These are phyloP conservation scores for Phaenicophaeus curvirostris DNA, from an alignment of 2,797 vertebrate genomes.

Conservation along the genomic window DNA sequence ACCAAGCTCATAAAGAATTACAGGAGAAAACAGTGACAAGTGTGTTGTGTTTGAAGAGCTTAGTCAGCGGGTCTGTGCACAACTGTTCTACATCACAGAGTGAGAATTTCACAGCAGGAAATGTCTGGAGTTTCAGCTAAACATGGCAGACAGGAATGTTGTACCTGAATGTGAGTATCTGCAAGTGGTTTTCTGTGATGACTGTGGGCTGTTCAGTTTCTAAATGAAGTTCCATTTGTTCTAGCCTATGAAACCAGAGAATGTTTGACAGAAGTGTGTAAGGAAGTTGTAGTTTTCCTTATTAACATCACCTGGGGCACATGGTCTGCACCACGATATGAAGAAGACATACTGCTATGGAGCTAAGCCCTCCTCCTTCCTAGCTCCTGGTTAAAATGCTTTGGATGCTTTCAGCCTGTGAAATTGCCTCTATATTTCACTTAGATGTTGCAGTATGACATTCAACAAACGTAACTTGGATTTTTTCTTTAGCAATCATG, in stretches of 20 bases:
- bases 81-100: neutral
- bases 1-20: neutral
- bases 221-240: neutral
- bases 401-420: neutral
- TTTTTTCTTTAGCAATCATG: neutral
- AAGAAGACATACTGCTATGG: neutral
- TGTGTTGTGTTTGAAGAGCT: neutral
- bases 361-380: neutral
- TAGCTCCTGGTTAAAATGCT: neutral
- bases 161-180: neutral
- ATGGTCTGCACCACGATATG: rapidly evolving
- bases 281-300: neutral
- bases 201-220: neutral
- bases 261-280: neutral
- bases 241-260: neutral
- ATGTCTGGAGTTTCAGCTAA: neutral
- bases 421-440: neutral
- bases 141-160: neutral
- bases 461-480: neutral
- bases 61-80: neutral
- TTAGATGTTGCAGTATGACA: neutral
- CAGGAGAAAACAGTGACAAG: neutral
- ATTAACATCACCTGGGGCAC: neutral
- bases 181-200: neutral
- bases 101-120: neutral